These are phyloP conservation scores for Arge pagana DNA, from an alignment of 2,888 invertebrate species.

Conservation along the genomic window DNA sequence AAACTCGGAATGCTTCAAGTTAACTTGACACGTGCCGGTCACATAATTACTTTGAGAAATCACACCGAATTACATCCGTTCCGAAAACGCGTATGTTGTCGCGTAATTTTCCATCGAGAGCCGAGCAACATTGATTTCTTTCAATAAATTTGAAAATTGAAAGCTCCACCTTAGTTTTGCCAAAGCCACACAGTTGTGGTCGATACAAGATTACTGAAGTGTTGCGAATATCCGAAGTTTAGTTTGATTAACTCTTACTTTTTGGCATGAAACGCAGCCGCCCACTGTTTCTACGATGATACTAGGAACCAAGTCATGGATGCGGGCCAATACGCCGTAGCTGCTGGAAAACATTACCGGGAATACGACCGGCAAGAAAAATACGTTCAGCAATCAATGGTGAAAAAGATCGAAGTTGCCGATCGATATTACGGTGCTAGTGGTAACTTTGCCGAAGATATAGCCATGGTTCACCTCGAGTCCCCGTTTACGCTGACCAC, in stretches of 20 bases:
- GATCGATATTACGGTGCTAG: slow-evolving; percentile 35
- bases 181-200: too few species aligned
- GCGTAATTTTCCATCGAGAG: too few species aligned
- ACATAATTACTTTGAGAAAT: too few species aligned
- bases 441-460: slow-evolving; percentile 39
- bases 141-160: too few species aligned
- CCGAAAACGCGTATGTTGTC: too few species aligned
- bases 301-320: slow-evolving; percentile 18
- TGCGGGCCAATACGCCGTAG: slow-evolving; percentile 33
- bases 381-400: slow-evolving; percentile 33
- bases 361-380: slow-evolving; percentile 35
- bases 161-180: too few species aligned
- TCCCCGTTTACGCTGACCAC: slow-evolving; percentile 34
- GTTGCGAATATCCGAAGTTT: too few species aligned
- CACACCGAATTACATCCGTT: too few species aligned
- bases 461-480: slow-evolving; percentile 35
- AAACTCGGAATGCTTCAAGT: too few species aligned
- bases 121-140: too few species aligned
- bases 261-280: slow-evolving; percentile 30
- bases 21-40: too few species aligned
- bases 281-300: slow-evolving; percentile 44
- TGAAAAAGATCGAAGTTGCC: slow-evolving; percentile 30
- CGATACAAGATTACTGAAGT: background rate
- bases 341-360: slow-evolving; percentile 41
- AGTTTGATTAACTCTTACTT: background rate